Evolutionary conservation across 2,113 vertebrate species (phyloP), one percentile per base, ranked within the genome.

Genomic region (Halichoeres trimaculatus): DNA sequence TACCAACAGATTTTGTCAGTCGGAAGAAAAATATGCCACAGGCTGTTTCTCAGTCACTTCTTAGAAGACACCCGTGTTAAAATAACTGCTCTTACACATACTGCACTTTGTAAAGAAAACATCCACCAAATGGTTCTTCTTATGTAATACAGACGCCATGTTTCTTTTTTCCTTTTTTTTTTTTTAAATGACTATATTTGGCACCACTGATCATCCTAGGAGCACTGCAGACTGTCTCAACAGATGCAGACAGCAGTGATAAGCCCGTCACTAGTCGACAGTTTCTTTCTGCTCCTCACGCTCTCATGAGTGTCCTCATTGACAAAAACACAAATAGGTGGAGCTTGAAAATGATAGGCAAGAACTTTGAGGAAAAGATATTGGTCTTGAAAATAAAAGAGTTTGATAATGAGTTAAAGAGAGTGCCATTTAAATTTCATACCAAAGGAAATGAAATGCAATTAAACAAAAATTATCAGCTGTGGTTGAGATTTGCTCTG

Each of bases 111-210:
- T 20, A 36, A 63, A 34, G 9, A 62, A 66, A 78, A 9, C 56
- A 48, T 56, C 30, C 43, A 62, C 34, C 40, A 76, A 74, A 83
- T 74, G 52, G 40, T 54, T 22, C 34, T 19, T 51, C 36, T 76
- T 71, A 83, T 64, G 48, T 34, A 76, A 84, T 23, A 70, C 38
- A 65, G 30, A 69, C 26, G 36, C 24, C 51, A 30, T 16, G 6
- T 56, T 55, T 62, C 43, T 26, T 34, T 22, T n/a, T 19, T 56
- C n/a, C n/a, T n/a, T n/a, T n/a, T n/a, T n/a, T n/a, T 30, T 30
- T 30, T 30, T 30, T 30, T 4, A 30, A 50, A 59, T 51, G 12
- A 7, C 23, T 43, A 54, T 19, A 75, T 67, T 74, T 81, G 71
- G 63, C 69, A 65, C 60, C 41, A 5, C 20, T 26, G 60, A 11